Evolutionary conservation across 2,113 vertebrate species (phyloP).

Genomic region (Irena cyanogastra): DNA sequence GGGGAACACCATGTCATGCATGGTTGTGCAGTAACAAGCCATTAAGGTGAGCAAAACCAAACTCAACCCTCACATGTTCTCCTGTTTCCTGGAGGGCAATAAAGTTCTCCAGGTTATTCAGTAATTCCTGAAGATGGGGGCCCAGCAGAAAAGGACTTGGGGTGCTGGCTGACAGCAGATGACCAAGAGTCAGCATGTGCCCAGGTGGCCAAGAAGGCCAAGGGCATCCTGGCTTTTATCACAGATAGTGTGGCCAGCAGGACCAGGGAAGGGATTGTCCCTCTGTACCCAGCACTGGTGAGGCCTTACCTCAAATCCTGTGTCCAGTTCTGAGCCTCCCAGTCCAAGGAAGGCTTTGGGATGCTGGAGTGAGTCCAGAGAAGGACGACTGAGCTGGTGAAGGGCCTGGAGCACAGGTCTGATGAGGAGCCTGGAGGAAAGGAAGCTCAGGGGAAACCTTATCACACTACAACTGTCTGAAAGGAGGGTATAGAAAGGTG

Average conservation of each 20-base stretch:
- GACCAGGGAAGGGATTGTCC: background rate
- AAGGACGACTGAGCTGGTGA: background rate
- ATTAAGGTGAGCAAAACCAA: background rate
- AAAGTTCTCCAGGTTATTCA: background rate
- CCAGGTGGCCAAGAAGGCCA: background rate
- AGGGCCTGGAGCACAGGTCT: background rate
- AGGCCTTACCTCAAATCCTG: background rate
- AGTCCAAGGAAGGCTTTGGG: background rate
- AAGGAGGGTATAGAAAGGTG: background rate
- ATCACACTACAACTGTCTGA: background rate
- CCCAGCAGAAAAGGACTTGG: background rate
- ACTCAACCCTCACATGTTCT: background rate
- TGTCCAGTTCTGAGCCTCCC: background rate
- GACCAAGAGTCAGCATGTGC: background rate
- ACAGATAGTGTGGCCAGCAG: background rate
- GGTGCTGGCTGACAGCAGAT: background rate
- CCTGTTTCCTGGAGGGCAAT: background rate
- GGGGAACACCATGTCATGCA: background rate
- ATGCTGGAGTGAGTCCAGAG: background rate
- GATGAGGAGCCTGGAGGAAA: background rate
- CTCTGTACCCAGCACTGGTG: background rate
- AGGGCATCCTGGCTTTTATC: background rate
- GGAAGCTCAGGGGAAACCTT: background rate
- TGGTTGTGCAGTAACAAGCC: background rate
- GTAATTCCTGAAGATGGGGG: background rate